Conservation (phyloP, 2,888 invertebrate genomes). For the Platypus cylindrus region DNA sequence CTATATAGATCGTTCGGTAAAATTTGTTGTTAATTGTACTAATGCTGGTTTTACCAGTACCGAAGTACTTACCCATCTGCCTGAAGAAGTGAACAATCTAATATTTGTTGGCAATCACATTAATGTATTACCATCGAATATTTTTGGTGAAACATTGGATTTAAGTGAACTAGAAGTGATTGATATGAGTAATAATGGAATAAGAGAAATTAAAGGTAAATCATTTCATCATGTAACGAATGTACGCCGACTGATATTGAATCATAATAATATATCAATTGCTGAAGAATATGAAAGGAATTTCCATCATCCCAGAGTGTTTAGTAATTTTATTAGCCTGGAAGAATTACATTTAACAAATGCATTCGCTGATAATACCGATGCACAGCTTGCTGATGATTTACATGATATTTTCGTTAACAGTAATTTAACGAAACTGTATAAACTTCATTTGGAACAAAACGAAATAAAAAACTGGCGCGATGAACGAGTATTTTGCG, state of each 20-base stretch:
- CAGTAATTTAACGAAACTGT: slow-evolving; percentile 50
- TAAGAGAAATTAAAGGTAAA: slow-evolving; percentile 58
- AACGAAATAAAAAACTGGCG: slow-evolving; percentile 57
- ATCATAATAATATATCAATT: slow-evolving; percentile 57
- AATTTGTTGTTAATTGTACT: slow-evolving; percentile 59
- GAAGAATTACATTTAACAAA: slow-evolving; percentile 57
- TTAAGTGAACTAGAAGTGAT: slow-evolving; percentile 45
- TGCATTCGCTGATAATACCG: slow-evolving; percentile 55
- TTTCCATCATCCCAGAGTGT: slow-evolving; percentile 52
- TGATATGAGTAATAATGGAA: slow-evolving; percentile 63
- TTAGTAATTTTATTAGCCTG: slow-evolving; percentile 58
- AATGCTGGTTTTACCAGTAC: slow-evolving; percentile 46
- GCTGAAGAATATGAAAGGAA: slow-evolving; percentile 42
- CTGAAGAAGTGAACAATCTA: slow-evolving; percentile 51
- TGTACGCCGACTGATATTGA: slow-evolving; percentile 54
- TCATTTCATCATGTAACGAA: slow-evolving; percentile 59
- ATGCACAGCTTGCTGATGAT: slow-evolving; percentile 47
- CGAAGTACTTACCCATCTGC: slow-evolving; percentile 46
- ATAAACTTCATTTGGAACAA: slow-evolving; percentile 61
- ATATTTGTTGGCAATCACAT: slow-evolving; percentile 61
- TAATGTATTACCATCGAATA: slow-evolving; percentile 51
- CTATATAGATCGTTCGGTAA: slow-evolving; percentile 35
- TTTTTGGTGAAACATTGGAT: slow-evolving; percentile 45
- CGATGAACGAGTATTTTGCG: slow-evolving; percentile 56
- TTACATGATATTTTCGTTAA: slow-evolving; percentile 60